Evolutionary conservation across 1,140 invertebrate genomes (phyloP).

Genomic region (Papilio dardanus): DNA sequence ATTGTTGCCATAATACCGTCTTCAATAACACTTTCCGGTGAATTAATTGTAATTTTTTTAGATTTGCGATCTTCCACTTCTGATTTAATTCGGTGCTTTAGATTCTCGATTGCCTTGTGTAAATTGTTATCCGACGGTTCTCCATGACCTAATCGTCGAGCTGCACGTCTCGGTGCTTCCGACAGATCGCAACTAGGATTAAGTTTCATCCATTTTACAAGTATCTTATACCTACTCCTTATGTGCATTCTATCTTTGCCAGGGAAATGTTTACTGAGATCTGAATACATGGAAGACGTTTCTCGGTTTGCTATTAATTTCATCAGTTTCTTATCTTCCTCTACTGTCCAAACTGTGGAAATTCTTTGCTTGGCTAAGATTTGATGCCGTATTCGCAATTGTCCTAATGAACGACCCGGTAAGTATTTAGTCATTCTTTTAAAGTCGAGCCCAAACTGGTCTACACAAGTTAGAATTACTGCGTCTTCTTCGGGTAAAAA

Average conservation of each 20-base stretch:
- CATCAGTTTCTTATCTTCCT: conserved; percentile 70
- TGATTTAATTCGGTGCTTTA: conserved; percentile 62
- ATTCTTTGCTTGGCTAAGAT: conserved; percentile 57
- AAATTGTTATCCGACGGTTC: conserved; percentile 55
- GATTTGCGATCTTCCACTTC: conserved; percentile 60
- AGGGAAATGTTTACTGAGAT: conserved; percentile 61
- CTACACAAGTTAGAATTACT: conserved; percentile 83
- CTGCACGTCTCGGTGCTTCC: conserved; percentile 64
- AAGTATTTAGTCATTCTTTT: conserved; percentile 62
- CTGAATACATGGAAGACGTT: conserved; percentile 58
- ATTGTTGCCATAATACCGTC: conserved; percentile 67
- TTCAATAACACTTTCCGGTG: conserved; percentile 63
- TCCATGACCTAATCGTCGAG: conserved; percentile 63
- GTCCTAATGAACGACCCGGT: conserved; percentile 62
- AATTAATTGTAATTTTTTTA: conserved; percentile 56
- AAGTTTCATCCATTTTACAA: conserved; percentile 69
- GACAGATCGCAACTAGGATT: conserved; percentile 64
- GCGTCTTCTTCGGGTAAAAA: conserved; percentile 85
- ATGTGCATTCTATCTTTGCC: conserved; percentile 65
- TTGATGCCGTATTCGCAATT: conserved; percentile 62
- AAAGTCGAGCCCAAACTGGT: conserved; percentile 85
- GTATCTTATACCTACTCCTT: conserved; percentile 62
- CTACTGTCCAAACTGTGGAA: conserved; percentile 68
- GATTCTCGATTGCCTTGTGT: conserved; percentile 63
- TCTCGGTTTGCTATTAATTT: conserved; percentile 69